These are phyloP conservation scores for Drosophila kambysellisi DNA, from an alignment of 2,888 invertebrate species.

Conservation along the genomic window DNA sequence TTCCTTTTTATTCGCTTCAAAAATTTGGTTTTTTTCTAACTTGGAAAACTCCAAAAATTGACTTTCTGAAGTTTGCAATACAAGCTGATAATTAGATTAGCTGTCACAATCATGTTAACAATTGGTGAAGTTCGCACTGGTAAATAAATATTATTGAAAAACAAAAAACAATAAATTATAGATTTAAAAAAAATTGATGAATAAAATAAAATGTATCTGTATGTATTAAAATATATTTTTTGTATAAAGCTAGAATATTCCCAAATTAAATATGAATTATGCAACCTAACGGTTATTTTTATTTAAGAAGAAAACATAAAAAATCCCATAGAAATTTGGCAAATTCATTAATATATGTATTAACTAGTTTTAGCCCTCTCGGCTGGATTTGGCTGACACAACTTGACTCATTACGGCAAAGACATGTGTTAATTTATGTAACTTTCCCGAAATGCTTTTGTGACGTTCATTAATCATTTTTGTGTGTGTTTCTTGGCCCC, in stretches of 20 bases:
- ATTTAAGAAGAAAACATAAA: not conserved
- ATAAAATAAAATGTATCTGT: not conserved
- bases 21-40: not conserved
- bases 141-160: not conserved
- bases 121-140: not conserved
- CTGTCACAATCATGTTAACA: not conserved
- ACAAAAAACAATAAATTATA: no score
- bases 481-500: conserved; percentile 28
- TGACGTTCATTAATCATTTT: conserved; percentile 77
- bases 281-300: not conserved
- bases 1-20: no score
- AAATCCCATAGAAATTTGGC: conserved; percentile 5
- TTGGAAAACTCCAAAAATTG: not conserved
- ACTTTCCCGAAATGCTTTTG: conserved; percentile 73
- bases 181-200: not conserved
- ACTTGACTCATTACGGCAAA: conserved; percentile 69
- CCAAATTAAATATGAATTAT: not conserved
- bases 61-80: not conserved
- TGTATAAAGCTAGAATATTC: not conserved
- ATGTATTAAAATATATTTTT: not conserved
- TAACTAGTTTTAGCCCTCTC: conserved; percentile 44
- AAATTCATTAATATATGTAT: conserved; percentile 34
- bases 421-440: conserved; percentile 82
- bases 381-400: conserved; percentile 25
- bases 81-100: not conserved